phyloP scores from a whole-genome alignment of 2,797 vertebrate genomes.

The Vespertilio murinus region DNA sequence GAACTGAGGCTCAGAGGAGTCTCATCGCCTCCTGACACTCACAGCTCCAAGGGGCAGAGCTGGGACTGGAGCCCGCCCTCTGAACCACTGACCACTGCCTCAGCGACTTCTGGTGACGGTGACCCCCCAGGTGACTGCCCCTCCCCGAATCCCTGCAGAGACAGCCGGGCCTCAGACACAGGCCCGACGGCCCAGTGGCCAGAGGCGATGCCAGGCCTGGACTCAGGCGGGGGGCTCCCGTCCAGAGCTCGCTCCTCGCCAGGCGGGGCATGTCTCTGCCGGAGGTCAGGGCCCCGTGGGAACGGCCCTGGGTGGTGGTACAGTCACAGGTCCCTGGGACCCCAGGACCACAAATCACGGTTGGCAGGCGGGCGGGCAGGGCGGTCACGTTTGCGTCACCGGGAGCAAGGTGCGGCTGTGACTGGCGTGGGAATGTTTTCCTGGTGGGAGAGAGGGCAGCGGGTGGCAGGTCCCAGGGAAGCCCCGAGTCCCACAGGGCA shows the following conservation, averaged over 20 bases:
- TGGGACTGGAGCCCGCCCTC: not conserved
- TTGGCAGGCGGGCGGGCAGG: not conserved
- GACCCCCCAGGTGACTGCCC: fast-evolving
- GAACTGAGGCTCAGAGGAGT: not conserved
- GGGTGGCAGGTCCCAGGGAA: not conserved
- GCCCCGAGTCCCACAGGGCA: not conserved
- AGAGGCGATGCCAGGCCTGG: not conserved
- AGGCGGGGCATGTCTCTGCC: not conserved
- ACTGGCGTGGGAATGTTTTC: not conserved
- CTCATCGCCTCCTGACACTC: not conserved
- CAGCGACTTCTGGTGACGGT: not conserved
- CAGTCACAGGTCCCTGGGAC: not conserved
- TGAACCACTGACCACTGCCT: not conserved
- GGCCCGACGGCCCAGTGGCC: fast-evolving
- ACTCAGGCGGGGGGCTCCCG: not conserved
- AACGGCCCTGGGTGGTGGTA: not conserved
- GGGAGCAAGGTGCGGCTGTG: not conserved
- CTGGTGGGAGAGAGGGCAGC: fast-evolving
- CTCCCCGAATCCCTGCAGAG: too few species aligned
- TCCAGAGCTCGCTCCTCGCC: not conserved
- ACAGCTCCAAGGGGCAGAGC: not conserved
- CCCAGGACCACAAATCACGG: not conserved
- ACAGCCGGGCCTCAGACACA: not conserved
- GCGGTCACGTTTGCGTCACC: not conserved
- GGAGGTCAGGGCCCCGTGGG: not conserved